Percentiles rank a stretch among this genome's conserved stretches.
Conservation (phyloP, 1,140 invertebrate genomes). For the Conopomorpha cramerella region DNA sequence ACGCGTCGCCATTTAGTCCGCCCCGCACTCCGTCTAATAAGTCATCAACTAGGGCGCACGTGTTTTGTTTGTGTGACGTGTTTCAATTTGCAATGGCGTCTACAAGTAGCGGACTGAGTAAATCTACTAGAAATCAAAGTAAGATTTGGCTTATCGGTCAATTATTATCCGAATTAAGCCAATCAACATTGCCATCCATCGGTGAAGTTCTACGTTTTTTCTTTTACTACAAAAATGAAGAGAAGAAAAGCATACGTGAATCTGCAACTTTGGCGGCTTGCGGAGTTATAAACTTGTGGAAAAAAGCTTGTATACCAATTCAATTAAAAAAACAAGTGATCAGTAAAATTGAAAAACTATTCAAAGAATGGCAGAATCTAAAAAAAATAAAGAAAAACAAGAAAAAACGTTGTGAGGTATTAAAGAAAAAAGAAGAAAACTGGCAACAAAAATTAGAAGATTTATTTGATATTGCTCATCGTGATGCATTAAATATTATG, state of each 20-base stretch:
- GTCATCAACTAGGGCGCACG: too few species aligned
- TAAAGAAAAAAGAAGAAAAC: constrained; percentile 11
- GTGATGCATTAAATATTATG: constrained; percentile 13
- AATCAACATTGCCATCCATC: constrained; percentile 4
- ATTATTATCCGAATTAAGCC: constrained; percentile 3
- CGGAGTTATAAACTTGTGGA: constrained; percentile 13
- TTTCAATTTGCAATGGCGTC: neutral
- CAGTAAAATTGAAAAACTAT: constrained; percentile 14
- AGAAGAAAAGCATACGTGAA: constrained; percentile 10
- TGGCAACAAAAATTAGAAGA: constrained; percentile 12
- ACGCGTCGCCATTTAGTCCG: too few species aligned
- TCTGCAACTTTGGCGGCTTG: constrained; percentile 11
- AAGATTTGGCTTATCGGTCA: constrained; percentile 5
- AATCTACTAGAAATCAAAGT: constrained; percentile 5
- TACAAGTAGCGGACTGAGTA: neutral
- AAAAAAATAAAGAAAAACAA: constrained; percentile 18
- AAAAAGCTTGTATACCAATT: constrained; percentile 13
- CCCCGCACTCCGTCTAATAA: too few species aligned
- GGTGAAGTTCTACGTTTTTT: constrained; percentile 6
- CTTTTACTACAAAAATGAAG: constrained; percentile 12
- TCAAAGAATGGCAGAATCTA: constrained; percentile 12
- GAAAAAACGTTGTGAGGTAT: constrained; percentile 3
- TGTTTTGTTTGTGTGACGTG: too few species aligned
- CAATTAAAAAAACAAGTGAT: constrained; percentile 11
- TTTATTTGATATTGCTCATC: constrained; percentile 17